Base-by-base conservation (phyloP, 2,797 vertebrate species). In the Corythornis leucogaster region DNA sequence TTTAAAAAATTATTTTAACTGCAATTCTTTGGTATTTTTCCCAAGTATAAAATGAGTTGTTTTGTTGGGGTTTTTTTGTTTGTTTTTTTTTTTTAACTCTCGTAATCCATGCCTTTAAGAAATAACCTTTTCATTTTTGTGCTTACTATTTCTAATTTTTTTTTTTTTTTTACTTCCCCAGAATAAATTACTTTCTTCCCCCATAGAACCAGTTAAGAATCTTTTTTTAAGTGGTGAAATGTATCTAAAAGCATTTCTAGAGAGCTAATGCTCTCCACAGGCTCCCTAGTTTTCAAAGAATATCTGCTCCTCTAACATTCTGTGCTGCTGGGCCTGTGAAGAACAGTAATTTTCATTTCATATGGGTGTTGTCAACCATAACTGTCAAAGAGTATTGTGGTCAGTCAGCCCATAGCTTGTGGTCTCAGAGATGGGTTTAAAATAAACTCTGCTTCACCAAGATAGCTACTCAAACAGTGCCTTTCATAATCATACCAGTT, bases 311-410 rank as follows among this genome's bases (percentile, higher is more conserved):
- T 83, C 43, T 59, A 45, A 85, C 93, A 40, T 54, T 58, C 42
- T 40, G 14, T 54, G 53, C 87, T 85, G 85, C 51, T 30, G 92
- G 80, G 71, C 58, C 35, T 68, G 54, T n/a, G 68, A 90, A 78
- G 71, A 93, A 54, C 30, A 51, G 59, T 61, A 59, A 78, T 78
- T 90, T 92, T 84, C 2, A 1, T 91, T 95, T 95, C 58, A 2
- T 97, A 95, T 96, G 81, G 96, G 91, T 95, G 92, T 92, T 96
- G 94, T 96, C 93, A 93, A 93, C 80, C 94, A 84, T 96, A 96
- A 92, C 82, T 92, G 85, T 90, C 92, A 94, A 95, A 85, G 86
- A 92, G 74, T 61, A 68, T 86, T 93, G 90, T 90, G 94, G 80
- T 89, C 81, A 89, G 80, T 85, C 85, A 93, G n/a, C 95, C 91